Base-by-base conservation (phyloP, 2,797 vertebrate genomes). In the Muscicapa striata region DNA sequence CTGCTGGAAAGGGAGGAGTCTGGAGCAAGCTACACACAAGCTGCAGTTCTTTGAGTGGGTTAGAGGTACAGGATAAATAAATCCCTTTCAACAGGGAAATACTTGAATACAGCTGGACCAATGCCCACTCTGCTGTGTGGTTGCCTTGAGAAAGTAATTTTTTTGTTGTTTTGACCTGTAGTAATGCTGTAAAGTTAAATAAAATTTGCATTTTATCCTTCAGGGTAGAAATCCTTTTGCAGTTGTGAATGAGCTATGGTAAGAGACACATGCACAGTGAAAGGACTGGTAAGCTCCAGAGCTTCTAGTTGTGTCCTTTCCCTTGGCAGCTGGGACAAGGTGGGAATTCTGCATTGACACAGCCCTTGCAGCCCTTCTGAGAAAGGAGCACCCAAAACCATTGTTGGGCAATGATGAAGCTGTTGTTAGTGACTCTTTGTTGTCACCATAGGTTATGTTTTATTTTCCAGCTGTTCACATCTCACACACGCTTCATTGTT, bases 401-500 rank as follows among this genome's bases (percentile, higher is more conserved):
- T 10, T 41, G 29, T 4, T 90, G 29, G 74, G 17, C 40, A 59
- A 8, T 1, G 12, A 15, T 15, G 16, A 32, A 69, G 45, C 43
- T 85, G 14, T 48, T n/a, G 6, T 23, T 49, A 34, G 24, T 21
- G 27, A 8, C 17, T 84, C 24, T 17, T 61, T 55, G 30, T 45
- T 55, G n/a, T 45, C 43, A 87, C 10, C 11, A 5, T 21, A 24
- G 5, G 5, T 52, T 62, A 12, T 24, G 1, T 61, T 46, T 51
- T 41, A 5, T 72, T 87, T 59, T 83, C 43, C n/a, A 54, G 34
- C 34, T 74, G 9, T 57, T 73, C 2, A 6, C 13, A 13, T 55
- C 26, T 88, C 27, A 10, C 59, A 24, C 0, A 0, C 10, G 63
- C 5, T 30, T 49, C 4, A 13, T 17, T 63, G 51, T 29, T 11